Percentiles rank a stretch among this genome's conserved stretches.
These are phyloP conservation scores for Adineta ricciae DNA, from an alignment of 2,888 invertebrate genomes.

Conservation along the genomic window DNA sequence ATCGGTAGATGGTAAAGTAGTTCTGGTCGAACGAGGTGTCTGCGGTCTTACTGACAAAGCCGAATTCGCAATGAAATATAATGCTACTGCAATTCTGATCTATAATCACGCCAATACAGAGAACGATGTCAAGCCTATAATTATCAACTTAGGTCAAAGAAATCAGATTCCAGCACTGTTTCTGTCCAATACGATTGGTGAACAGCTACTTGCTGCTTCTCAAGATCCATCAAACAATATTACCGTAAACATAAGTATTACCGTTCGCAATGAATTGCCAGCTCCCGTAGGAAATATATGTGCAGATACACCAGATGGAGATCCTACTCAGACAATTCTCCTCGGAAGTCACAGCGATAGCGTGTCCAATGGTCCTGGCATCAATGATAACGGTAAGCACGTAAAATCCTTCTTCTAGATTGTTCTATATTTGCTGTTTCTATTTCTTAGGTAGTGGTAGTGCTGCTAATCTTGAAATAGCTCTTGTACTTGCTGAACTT, in stretches of 20 bases:
- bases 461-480: neutral
- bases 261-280: neutral
- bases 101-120: neutral
- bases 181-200: neutral
- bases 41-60: neutral
- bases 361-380: neutral
- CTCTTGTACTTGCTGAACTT: neutral
- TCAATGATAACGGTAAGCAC: conserved; percentile 4
- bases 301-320: neutral
- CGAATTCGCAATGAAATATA: neutral
- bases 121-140: neutral
- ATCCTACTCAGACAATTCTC: neutral
- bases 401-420: neutral
- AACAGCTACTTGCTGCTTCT: neutral
- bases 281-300: neutral
- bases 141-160: neutral
- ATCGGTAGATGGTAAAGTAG: neutral
- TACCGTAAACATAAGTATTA: neutral
- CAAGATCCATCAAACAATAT: neutral
- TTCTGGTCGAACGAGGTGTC: neutral
- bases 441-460: neutral
- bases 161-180: neutral
- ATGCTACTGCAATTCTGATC: neutral
- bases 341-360: conserved; percentile 14
- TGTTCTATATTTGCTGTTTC: neutral